Percentiles rank a stretch among this genome's conserved stretches.
These are phyloP conservation scores for Lapara coniferarum DNA, from an alignment of 2,888 invertebrate species.

Conservation along the genomic window DNA sequence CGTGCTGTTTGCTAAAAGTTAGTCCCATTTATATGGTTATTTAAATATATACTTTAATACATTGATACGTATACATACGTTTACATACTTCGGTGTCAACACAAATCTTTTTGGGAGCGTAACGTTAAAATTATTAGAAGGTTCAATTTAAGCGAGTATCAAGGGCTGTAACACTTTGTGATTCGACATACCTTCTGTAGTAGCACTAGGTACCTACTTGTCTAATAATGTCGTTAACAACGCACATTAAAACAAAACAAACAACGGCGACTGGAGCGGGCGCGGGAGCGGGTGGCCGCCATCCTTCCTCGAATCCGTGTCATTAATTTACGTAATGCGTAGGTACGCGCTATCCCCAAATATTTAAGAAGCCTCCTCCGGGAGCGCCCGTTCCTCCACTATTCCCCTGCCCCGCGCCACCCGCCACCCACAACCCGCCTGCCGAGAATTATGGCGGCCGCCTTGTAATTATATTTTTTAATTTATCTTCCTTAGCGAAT, in stretches of 20 bases:
- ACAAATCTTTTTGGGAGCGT: not conserved
- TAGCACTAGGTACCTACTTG: slow-evolving; percentile 70
- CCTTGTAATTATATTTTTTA: slow-evolving; percentile 88
- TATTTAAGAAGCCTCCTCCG: slow-evolving; percentile 84
- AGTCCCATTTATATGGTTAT: too few relatives aligned
- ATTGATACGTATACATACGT: not conserved
- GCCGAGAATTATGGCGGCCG: slow-evolving; percentile 86
- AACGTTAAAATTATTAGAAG: slow-evolving; percentile 1
- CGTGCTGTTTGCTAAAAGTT: too few relatives aligned
- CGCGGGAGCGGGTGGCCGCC: slow-evolving; percentile 72
- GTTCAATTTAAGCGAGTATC: not conserved
- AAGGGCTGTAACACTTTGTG: slow-evolving; percentile 1
- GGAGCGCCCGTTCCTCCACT: slow-evolving; percentile 81
- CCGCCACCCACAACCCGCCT: slow-evolving; percentile 70
- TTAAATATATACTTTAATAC: too few relatives aligned
- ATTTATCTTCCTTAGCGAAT: slow-evolving; percentile 88
- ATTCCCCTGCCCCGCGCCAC: slow-evolving; percentile 61
- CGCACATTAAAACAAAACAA: slow-evolving; percentile 83
- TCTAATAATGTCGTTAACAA: slow-evolving; percentile 83
- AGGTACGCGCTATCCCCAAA: slow-evolving; percentile 85
- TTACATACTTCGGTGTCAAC: not conserved
- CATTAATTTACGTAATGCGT: slow-evolving; percentile 85
- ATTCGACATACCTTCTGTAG: slow-evolving; percentile 46
- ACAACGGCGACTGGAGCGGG: slow-evolving; percentile 63
- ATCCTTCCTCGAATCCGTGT: slow-evolving; percentile 84